Conservation (phyloP, 2,888 invertebrate genomes). For the Ecdyonurus torrentis region DNA sequence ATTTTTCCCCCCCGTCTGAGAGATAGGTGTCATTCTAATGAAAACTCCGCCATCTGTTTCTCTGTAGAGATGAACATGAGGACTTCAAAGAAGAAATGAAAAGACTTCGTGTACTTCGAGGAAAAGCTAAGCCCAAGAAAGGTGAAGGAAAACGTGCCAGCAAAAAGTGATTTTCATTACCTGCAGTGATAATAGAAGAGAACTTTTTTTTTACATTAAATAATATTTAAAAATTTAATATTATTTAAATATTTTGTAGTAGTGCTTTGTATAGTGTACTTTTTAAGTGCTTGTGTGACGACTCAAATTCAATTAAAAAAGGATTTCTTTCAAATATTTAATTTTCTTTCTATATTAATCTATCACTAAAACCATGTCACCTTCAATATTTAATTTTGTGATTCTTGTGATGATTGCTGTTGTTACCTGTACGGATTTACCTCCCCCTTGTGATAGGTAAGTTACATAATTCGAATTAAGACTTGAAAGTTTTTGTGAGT, state of each 20-base stretch:
- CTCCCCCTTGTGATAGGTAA: slow-evolving; percentile 6
- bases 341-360: no score
- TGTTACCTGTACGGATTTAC: neutral
- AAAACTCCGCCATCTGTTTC: neutral
- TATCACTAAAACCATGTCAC: neutral
- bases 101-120: slow-evolving; percentile 53
- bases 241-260: neutral
- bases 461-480: no score
- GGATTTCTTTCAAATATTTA: no score
- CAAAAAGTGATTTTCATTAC: slow-evolving; percentile 13
- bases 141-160: slow-evolving; percentile 17
- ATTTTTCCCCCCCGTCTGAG: neutral
- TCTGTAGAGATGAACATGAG: slow-evolving; percentile 54
- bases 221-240: no score
- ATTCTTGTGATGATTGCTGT: neutral
- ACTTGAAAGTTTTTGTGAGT: no score
- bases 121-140: slow-evolving; percentile 44
- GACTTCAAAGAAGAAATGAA: slow-evolving; percentile 81
- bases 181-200: neutral
- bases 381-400: neutral
- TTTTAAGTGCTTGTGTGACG: neutral
- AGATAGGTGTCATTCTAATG: neutral
- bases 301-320: neutral
- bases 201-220: no score
- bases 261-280: neutral